Evolutionary conservation across 1,140 invertebrate species (phyloP).

Genomic region (Ceratosolen solmsi): DNA sequence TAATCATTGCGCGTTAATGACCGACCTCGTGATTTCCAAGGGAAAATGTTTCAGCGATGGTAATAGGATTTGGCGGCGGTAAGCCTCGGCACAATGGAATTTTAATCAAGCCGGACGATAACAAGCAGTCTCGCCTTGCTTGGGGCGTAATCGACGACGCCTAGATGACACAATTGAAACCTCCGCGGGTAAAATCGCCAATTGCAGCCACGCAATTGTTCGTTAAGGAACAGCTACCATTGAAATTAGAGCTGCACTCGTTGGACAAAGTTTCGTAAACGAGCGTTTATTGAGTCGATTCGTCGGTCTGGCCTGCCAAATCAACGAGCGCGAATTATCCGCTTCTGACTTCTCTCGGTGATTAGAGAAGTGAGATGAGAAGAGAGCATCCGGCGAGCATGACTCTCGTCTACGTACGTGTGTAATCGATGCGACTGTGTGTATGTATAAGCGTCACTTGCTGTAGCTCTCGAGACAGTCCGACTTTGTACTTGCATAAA

Average conservation of each 20-base stretch:
- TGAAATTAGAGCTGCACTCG: not conserved
- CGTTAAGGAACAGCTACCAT: not conserved
- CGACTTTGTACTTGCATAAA: no score
- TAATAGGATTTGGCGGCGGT: not conserved
- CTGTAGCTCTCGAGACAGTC: no score
- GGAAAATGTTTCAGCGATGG: not conserved
- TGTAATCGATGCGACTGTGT: no score
- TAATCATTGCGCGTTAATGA: not conserved
- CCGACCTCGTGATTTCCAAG: not conserved
- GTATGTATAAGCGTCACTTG: no score
- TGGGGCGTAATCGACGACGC: no score
- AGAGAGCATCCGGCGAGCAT: no score
- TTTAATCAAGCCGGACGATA: constrained; percentile 5
- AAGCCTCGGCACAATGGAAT: not conserved
- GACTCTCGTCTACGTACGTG: no score
- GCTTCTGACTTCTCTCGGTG: no score
- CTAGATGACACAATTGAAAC: not conserved
- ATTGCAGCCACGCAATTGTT: not conserved
- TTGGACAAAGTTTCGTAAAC: constrained; percentile 37
- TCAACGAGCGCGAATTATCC: no score
- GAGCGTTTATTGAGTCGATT: constrained; percentile 49
- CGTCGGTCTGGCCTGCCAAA: no score
- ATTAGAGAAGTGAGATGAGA: no score
- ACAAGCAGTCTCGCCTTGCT: no score
- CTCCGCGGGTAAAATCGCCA: not conserved